These are phyloP conservation scores for Tinamus guttatus DNA, from an alignment of 2,113 vertebrate species.

Conservation along the genomic window DNA sequence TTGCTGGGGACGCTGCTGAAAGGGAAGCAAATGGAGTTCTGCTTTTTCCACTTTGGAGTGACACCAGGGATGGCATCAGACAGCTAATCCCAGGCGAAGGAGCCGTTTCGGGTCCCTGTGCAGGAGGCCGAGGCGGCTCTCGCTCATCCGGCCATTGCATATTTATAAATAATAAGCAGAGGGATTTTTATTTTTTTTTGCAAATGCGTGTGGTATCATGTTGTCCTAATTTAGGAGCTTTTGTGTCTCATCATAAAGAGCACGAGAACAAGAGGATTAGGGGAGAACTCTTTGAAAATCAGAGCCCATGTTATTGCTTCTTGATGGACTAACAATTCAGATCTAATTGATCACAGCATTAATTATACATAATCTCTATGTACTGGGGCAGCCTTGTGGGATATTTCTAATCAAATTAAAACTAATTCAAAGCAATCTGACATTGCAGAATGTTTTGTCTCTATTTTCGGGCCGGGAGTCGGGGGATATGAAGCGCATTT, in stretches of 20 bases:
- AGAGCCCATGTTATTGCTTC: constrained; percentile 63
- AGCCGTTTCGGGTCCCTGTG: neutral
- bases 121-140: neutral
- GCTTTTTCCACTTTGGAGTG: neutral
- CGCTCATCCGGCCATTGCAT: neutral
- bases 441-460: constrained; percentile 55
- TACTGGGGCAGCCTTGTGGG: constrained; percentile 53
- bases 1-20: neutral
- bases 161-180: neutral
- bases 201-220: neutral
- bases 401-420: constrained; percentile 74
- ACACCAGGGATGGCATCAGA: neutral
- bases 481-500: neutral
- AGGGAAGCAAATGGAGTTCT: neutral
- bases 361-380: constrained; percentile 74
- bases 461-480: constrained; percentile 46
- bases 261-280: constrained; percentile 55
- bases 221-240: constrained; percentile 43
- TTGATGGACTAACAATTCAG: constrained; percentile 68
- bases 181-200: neutral
- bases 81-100: rapidly evolving
- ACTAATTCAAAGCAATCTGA: constrained; percentile 58
- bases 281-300: constrained; percentile 62
- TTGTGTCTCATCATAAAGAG: constrained; percentile 52
- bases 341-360: constrained; percentile 75